Percentiles rank a stretch among this genome's conserved stretches.
Evolutionary conservation across 2,888 invertebrate genomes (phyloP).

Genomic region (Notodonta dromedarius): DNA sequence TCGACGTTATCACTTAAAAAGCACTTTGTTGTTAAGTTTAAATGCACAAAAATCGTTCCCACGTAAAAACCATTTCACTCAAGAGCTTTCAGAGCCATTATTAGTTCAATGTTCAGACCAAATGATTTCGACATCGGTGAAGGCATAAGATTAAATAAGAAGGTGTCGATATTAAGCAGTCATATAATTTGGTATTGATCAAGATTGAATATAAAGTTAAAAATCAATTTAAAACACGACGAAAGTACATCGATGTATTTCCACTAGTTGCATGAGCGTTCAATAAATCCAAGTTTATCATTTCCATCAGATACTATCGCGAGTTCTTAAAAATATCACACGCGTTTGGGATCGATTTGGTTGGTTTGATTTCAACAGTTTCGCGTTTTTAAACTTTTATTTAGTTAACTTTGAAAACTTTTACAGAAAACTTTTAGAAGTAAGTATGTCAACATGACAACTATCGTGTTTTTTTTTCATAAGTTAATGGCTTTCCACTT

Average conservation of each 20-base stretch:
- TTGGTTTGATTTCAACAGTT: slow-evolving; percentile 24
- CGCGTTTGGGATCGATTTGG: slow-evolving; percentile 39
- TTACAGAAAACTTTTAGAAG: slow-evolving; percentile 52
- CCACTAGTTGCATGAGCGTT: neutral
- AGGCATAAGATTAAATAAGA: slow-evolving; percentile 37
- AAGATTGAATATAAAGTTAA: slow-evolving; percentile 15
- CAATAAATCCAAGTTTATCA: neutral
- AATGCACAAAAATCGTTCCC: slow-evolving; percentile 84
- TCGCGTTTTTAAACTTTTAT: slow-evolving; percentile 38
- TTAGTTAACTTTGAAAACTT: slow-evolving; percentile 48
- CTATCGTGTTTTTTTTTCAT: slow-evolving; percentile 38
- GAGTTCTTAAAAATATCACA: slow-evolving; percentile 30
- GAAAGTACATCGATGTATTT: slow-evolving; percentile 10
- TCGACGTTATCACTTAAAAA: slow-evolving; percentile 77
- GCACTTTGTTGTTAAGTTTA: slow-evolving; percentile 71
- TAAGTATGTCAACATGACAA: slow-evolving; percentile 54
- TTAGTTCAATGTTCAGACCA: slow-evolving; percentile 54
- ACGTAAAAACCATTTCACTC: slow-evolving; percentile 85
- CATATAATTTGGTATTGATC: slow-evolving; percentile 29
- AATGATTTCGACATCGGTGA: slow-evolving; percentile 58
- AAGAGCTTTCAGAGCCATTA: slow-evolving; percentile 69
- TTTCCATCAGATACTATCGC: slow-evolving; percentile 24
- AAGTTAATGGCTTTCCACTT: slow-evolving; percentile 24
- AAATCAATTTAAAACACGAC: slow-evolving; percentile 6
- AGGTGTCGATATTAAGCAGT: slow-evolving; percentile 14